phyloP scores from a whole-genome alignment of 1,140 invertebrate genomes.

The Lepidostoma basale region DNA sequence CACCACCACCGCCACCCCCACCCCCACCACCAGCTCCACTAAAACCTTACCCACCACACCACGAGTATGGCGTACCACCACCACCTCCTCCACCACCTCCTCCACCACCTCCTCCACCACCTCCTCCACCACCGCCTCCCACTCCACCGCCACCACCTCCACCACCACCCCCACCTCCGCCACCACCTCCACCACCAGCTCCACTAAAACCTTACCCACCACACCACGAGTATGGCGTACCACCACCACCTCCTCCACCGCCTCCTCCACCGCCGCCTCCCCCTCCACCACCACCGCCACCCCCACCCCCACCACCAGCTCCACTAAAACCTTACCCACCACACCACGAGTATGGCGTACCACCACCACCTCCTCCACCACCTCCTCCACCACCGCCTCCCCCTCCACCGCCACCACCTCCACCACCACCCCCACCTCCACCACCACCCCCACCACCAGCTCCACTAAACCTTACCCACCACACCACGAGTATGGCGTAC shows the following conservation, averaged over 20 bases:
- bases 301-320: too few relatives aligned
- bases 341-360: background rate
- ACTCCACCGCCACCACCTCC: too few relatives aligned
- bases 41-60: conserved; percentile 9
- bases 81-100: background rate
- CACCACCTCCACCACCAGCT: conserved; percentile 5
- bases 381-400: background rate
- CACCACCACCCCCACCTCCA: too few relatives aligned
- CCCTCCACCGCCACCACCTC: conserved; percentile 24
- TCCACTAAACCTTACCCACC: too few relatives aligned
- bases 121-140: background rate
- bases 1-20: background rate
- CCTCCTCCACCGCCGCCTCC: background rate
- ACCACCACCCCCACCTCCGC: background rate
- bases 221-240: conserved; percentile 3
- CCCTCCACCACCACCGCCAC: conserved; percentile 25
- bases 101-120: background rate
- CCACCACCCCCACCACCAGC: too few relatives aligned
- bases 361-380: background rate
- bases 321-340: too few relatives aligned
- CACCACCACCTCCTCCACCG: background rate
- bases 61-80: background rate
- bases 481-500: too few relatives aligned
- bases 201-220: background rate
- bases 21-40: conserved; percentile 16